Evolutionary conservation across 92 coral and sea anemone genomes (phyloP), one percentile per base, ranked within the genome.

Genomic region (Porites rus): DNA sequence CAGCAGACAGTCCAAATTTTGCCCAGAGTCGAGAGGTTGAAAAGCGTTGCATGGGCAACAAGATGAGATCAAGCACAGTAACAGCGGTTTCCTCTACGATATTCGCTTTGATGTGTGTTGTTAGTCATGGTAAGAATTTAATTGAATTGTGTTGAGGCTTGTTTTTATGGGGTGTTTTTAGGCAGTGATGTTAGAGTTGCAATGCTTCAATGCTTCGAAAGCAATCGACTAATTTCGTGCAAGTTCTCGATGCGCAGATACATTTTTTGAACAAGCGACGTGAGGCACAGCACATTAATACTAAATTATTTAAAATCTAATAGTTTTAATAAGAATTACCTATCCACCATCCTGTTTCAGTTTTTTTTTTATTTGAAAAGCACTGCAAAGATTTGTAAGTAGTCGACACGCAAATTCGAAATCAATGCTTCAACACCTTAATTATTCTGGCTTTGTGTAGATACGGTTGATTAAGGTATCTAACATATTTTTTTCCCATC

Each of bases 101-200:
- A 18, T 81, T 56, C 31, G 68, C 78, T 56, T 10, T 38, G 52
- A 38, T 70, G 6, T 56, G 18, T 77, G 59, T 81, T 81, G 38
- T 74, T 58, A 59, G 69, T 24, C 77, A 81, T 69, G 86, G 86
- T 81, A 50, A 70, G 78, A 7, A n/a, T 25, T 53, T 1, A 54
- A 79, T n/a, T 65, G 19, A 77, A 20, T 78, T 20, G 58, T 38
- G 7, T 50, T 9, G 72, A 59, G 20, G 19, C 5, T 63, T 78
- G n/a, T 78, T 62, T 63, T 64, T 20, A 43, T 46, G 59, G 65
- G 6, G 63, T 61, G 2, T 24, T 14, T 67, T 38, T 77, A 50
- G 58, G 3, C 31, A 62, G 22, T 24, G 4, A 2, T 3, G 46
- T 38, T 38, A 38, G 46, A 38, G 46, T 38, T 38, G 46, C 46